Conservation (phyloP, 2,797 vertebrate species). For the Euphonia xanthogaster region DNA sequence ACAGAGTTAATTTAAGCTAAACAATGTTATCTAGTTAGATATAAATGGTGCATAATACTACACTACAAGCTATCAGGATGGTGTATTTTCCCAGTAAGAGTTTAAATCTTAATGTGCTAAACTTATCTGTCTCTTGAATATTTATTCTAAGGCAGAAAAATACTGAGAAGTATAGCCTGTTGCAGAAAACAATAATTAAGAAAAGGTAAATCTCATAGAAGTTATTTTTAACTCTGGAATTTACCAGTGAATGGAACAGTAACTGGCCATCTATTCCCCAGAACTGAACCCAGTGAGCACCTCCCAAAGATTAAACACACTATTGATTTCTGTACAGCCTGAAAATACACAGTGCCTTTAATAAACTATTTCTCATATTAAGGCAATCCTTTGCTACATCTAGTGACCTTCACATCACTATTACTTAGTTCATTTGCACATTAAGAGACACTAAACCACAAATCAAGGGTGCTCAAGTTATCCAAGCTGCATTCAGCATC, state of each 20-base stretch:
- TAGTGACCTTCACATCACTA: not conserved
- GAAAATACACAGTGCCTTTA: not conserved
- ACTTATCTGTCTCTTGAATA: not conserved
- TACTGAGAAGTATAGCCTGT: not conserved
- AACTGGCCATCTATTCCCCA: not conserved
- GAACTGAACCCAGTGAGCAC: not conserved
- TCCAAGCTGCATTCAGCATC: not conserved
- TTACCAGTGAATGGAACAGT: not conserved
- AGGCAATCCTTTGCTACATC: not conserved
- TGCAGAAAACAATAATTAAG: not conserved
- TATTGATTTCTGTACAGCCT: not conserved
- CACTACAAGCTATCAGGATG: not conserved
- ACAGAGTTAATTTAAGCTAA: conserved; percentile 17
- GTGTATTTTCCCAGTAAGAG: not conserved
- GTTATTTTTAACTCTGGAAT: not conserved
- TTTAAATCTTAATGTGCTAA: not conserved
- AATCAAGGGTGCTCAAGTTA: not conserved
- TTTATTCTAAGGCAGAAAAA: not conserved
- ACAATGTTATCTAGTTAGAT: conserved; percentile 5
- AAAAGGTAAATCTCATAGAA: not conserved
- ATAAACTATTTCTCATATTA: not conserved
- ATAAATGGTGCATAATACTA: not conserved
- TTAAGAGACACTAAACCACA: not conserved
- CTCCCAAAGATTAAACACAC: not conserved
- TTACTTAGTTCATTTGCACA: not conserved